Evolutionary conservation across 2,888 invertebrate genomes (phyloP), one percentile per base, ranked within the genome.

Genomic region (Yponomeuta sedellus): DNA sequence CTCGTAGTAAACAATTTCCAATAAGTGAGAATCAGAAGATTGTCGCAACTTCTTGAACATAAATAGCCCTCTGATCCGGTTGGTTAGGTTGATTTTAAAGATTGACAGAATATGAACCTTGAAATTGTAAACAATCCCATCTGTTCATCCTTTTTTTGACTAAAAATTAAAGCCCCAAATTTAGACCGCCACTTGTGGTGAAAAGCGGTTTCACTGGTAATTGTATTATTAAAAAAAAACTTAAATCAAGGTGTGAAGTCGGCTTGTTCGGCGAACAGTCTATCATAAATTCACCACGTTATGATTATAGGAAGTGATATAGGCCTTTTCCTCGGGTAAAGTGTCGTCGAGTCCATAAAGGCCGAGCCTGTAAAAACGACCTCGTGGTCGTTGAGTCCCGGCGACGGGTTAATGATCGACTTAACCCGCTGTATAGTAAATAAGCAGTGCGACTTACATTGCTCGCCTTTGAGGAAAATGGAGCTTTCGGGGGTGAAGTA

Each of bases 351-450:
- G 44, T 12, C 44, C 44, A 52, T 40, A 64, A 40, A 64, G 63
- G 44, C 52, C 20, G 63, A 52, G 44, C 12, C 64, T 19, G 61
- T 16, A 59, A 34, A 61, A 65, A 64, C 20, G 64, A 62, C 52
- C 39, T n/a, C 28, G 52, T 40, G n/a, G 28, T 28, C 28, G 61
- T 28, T 59, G 44, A 66, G 65, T 63, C 66, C 52, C 69, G 67
- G 68, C 71, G 66, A 68, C 71, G 71, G 72, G 75, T 74, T 76
- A 76, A 73, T 70, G 73, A 72, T 73, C 71, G 72, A 74, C 73
- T 77, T 73, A 73, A 75, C 74, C 75, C 61, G 28, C 70, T 71
- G 68, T 68, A 65, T 72, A 70, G 74, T 77, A 76, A 77, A 77
- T 75, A 70, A 74, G 72, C 71, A 72, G 71, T 22, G 22, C 16